phyloP scores from a whole-genome alignment of 2,113 vertebrate genomes.

The Gasterosteus aculeatus region DNA sequence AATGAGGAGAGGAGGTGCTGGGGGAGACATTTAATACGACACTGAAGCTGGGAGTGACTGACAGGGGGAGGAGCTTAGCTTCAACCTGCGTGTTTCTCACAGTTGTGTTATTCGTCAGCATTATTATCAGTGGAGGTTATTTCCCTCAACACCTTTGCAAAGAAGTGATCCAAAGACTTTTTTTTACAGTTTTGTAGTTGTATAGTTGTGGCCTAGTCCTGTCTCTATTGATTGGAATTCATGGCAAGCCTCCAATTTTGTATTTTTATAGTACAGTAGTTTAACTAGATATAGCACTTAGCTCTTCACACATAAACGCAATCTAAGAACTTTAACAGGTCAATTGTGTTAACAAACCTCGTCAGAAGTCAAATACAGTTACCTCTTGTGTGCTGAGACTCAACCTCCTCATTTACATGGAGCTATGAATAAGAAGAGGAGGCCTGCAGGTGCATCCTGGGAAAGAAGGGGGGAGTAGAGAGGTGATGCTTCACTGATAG shows the following conservation, averaged over 20 bases:
- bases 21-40: slow-evolving; percentile 30
- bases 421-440: too few relatives aligned
- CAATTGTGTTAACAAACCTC: too few relatives aligned
- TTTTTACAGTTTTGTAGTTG: neutral
- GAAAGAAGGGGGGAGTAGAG: neutral
- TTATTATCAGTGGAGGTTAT: neutral
- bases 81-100: neutral
- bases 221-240: too few relatives aligned
- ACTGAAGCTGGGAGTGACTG: slow-evolving; percentile 17
- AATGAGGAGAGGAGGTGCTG: slow-evolving; percentile 46
- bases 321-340: too few relatives aligned
- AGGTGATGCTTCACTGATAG: slow-evolving; percentile 28
- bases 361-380: neutral
- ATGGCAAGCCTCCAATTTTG: neutral
- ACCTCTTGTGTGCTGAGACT: neutral
- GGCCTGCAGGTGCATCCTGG: too few relatives aligned
- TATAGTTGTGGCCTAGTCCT: neutral
- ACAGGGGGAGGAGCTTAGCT: slow-evolving; percentile 40
- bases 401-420: too few relatives aligned
- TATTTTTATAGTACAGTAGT: too few relatives aligned
- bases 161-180: neutral
- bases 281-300: neutral
- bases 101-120: neutral
- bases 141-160: neutral
- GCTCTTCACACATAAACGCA: neutral